Conservation (phyloP, 1,140 invertebrate genomes). For the Bombus fervidus region DNA sequence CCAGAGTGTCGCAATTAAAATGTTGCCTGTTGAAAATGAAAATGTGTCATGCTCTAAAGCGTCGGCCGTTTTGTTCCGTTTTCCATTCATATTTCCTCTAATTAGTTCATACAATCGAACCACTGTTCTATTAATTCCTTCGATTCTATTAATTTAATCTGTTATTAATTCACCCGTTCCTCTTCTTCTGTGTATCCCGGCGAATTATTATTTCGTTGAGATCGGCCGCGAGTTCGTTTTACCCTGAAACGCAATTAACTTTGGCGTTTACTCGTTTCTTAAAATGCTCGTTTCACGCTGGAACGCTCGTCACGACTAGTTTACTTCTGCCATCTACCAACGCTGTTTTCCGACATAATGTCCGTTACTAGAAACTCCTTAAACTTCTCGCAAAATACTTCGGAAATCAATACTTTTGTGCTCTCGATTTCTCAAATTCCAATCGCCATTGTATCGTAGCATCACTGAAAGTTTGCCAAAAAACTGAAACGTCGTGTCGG, state of each 20-base stretch:
- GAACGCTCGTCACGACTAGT: background rate
- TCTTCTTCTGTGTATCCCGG: no score
- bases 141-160: background rate
- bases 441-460: no score
- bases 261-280: background rate
- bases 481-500: background rate
- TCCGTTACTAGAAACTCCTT: background rate
- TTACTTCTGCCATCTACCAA: background rate
- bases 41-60: conserved; percentile 34
- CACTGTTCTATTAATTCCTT: conserved; percentile 23
- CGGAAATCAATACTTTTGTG: no score
- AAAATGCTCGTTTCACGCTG: background rate
- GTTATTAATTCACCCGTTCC: background rate
- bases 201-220: conserved; percentile 12
- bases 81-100: conserved; percentile 32
- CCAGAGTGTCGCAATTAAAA: conserved; percentile 46
- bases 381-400: background rate
- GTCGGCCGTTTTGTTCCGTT: conserved; percentile 10
- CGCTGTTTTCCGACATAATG: background rate
- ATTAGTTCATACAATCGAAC: conserved; percentile 48
- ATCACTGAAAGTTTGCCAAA: background rate
- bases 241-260: background rate
- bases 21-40: conserved; percentile 45
- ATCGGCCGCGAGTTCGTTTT: background rate
- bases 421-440: no score